These are phyloP conservation scores for Sinodicranocentrus sp. DNA, from an alignment of 2,888 invertebrate genomes.

Conservation along the genomic window DNA sequence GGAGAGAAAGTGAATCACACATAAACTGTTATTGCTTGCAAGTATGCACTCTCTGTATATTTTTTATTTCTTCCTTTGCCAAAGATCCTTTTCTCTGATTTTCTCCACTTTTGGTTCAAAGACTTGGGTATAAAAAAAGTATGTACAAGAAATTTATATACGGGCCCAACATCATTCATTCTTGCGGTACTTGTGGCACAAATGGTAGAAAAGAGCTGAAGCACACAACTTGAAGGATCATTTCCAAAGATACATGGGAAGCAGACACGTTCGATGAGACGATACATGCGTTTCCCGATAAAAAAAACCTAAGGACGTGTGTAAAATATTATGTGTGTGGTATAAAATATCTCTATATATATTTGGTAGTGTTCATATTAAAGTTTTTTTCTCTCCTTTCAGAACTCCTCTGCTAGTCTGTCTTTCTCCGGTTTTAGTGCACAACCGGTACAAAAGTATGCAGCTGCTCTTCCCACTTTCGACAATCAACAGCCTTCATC, in stretches of 20 bases:
- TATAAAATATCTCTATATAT: no score
- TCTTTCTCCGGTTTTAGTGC: no score
- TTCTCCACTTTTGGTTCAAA: no score
- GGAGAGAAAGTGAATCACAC: no score
- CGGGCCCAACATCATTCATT: slow-evolving; percentile 3
- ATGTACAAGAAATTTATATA: no score
- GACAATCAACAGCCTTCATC: slow-evolving; percentile 66
- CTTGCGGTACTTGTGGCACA: slow-evolving; percentile 13
- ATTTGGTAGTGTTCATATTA: neutral
- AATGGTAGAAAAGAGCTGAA: neutral
- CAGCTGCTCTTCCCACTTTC: slow-evolving; percentile 13
- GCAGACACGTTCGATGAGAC: slow-evolving; percentile 37
- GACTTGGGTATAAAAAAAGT: no score
- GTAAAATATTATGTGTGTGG: neutral
- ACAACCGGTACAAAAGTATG: neutral
- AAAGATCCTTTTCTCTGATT: no score
- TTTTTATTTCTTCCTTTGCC: no score
- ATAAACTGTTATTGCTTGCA: no score
- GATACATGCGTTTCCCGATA: slow-evolving; percentile 17
- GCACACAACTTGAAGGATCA: neutral
- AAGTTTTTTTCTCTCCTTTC: neutral
- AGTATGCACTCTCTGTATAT: no score
- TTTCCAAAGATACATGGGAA: neutral
- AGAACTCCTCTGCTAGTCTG: no score
- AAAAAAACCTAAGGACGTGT: slow-evolving; percentile 22